Evolutionary conservation across 1,140 invertebrate species (phyloP), one percentile per base, ranked within the genome.

Genomic region (Drosophila carrolli): DNA sequence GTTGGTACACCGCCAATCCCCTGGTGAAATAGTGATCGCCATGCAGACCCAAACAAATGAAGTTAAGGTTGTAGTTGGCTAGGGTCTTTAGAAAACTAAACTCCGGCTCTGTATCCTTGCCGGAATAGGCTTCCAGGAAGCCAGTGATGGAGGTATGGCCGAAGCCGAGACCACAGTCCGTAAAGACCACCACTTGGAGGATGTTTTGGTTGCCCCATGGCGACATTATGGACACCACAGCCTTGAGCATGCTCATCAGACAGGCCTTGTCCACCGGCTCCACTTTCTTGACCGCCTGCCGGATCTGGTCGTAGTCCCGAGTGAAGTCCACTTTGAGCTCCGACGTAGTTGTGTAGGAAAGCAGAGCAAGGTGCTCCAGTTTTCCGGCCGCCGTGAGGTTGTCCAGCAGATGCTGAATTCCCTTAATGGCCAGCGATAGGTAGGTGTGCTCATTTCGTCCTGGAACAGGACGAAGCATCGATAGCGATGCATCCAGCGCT

Each of bases 321-420:
- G 92, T 92, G 48, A 92, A 92, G 32, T 92, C 92, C 41, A 92
- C 91, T 46, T 89, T 79, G 4, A 92, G 86, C 90, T 98, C 96
- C 91, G 95, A 96, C 1, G 95, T 83, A 10, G 96, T 97, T 4
- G 97, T 97, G 92, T 97, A 98, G 0, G 95, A 94, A 1, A 98
- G 96, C 93, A 99, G 92, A n/a, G 97, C 94, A 9, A 97, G 96
- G 93, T 98, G 98, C 93, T 99, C 98, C 53, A 99, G 90, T 93
- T 97, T 98, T 10, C 95, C 96, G 91, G 97, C 95, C 1, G 94
- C 85, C 78, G 95, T 94, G 56, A 99, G 93, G 92, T 97, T 96
- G 93, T 99, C 97, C 37, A 99, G 93, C 66, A 99, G 94, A 44
- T 95, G 94, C 91, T 96, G 97, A 60, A 99, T 96, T 46, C 97